Conservation (phyloP, 1,140 invertebrate species). For the Tenebrio molitor region DNA sequence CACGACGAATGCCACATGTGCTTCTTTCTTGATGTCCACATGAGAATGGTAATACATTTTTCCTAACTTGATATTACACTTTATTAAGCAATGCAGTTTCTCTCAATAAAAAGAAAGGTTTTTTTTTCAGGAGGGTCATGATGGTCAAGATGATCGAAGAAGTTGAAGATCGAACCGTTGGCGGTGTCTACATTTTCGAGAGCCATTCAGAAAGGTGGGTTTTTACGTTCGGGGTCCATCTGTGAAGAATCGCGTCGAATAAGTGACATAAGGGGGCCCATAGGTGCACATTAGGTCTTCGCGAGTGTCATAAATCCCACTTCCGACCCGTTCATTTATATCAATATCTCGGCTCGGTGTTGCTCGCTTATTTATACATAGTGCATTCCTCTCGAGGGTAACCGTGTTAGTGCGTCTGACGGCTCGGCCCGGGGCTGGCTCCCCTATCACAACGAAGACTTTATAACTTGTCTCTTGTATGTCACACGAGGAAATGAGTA, state of each 20-base stretch:
- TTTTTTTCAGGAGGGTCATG: no score
- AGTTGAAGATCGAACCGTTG: no score
- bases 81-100: no score
- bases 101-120: no score
- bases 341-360: constrained; percentile 21
- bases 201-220: no score
- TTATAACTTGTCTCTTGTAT: constrained; percentile 40
- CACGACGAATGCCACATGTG: no score
- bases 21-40: no score
- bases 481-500: constrained; percentile 39
- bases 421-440: constrained; percentile 4
- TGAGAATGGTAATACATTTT: no score
- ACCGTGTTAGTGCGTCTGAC: constrained; percentile 27
- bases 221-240: neutral
- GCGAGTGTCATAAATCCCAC: constrained; percentile 33
- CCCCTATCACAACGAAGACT: constrained; percentile 37
- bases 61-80: no score
- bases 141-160: no score
- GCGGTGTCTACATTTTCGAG: neutral
- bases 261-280: constrained; percentile 28
- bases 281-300: constrained; percentile 20
- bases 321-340: constrained; percentile 28
- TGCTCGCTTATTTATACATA: constrained; percentile 29
- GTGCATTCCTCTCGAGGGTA: constrained; percentile 32
- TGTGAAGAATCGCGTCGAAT: neutral